Evolutionary conservation across 2,888 invertebrate species (phyloP).

Genomic region (Diarsia mendica): DNA sequence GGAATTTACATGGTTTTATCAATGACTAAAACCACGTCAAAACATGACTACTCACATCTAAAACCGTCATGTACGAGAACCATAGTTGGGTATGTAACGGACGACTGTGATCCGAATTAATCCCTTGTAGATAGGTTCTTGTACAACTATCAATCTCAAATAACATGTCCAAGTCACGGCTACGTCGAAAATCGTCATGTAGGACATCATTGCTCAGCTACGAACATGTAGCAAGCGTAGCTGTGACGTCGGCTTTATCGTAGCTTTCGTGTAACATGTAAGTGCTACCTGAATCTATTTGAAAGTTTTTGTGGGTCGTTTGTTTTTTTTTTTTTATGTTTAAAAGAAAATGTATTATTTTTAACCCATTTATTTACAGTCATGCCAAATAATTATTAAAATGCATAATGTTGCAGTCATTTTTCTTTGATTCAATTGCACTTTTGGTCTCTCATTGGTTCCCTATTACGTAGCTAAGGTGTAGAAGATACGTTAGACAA

Average conservation of each 20-base stretch:
- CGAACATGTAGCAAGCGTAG: background rate
- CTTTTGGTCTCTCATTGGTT: background rate
- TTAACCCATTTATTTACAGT: background rate
- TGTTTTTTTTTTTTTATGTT: background rate
- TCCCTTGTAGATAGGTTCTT: background rate
- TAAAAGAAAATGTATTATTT: background rate
- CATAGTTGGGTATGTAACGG: background rate
- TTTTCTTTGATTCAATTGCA: background rate
- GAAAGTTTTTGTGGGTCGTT: background rate
- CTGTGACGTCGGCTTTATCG: conserved; percentile 15
- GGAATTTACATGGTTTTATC: too few species aligned
- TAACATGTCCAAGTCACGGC: background rate
- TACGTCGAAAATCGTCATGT: conserved; percentile 8
- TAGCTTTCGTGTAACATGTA: background rate
- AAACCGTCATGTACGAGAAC: background rate
- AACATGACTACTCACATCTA: background rate
- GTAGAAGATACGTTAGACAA: too few species aligned
- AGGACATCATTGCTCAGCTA: conserved; percentile 2
- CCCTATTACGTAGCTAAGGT: too few species aligned
- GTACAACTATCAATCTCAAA: conserved; percentile 2
- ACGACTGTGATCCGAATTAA: background rate
- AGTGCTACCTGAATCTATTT: background rate
- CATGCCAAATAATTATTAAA: too few species aligned
- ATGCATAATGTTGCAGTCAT: too few species aligned
- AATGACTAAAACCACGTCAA: background rate